These are phyloP conservation scores for Scelioninae gen. 1 DNA, from an alignment of 2,888 invertebrate species.

Conservation along the genomic window DNA sequence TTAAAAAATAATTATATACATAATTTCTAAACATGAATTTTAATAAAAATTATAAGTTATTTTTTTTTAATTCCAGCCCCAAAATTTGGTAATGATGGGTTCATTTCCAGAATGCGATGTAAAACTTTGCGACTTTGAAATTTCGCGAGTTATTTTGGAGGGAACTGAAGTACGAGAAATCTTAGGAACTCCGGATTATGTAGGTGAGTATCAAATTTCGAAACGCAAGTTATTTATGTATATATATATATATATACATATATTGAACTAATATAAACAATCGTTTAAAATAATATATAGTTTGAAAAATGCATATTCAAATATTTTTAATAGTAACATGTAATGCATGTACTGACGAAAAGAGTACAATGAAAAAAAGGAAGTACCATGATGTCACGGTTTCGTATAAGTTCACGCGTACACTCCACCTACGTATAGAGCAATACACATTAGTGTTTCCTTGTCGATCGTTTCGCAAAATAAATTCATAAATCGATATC, in stretches of 20 bases:
- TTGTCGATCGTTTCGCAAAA: slow-evolving; percentile 40
- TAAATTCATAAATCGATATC: slow-evolving; percentile 36
- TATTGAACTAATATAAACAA: no score
- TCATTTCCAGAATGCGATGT: slow-evolving; percentile 86
- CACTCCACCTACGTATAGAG: slow-evolving; percentile 44
- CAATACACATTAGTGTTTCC: slow-evolving; percentile 29
- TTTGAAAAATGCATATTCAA: no score
- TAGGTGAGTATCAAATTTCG: slow-evolving; percentile 85
- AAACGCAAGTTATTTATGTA: no score
- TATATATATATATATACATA: no score
- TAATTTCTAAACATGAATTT: no score
- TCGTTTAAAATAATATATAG: no score
- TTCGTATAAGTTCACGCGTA: slow-evolving; percentile 38
- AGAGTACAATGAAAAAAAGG: slow-evolving; percentile 23
- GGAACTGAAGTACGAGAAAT: slow-evolving; percentile 88
- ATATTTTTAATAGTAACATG: slow-evolving; percentile 17
- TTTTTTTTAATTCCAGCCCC: slow-evolving; percentile 85
- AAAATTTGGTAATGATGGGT: slow-evolving; percentile 88
- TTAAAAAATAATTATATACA: no score
- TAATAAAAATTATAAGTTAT: slow-evolving; percentile 4
- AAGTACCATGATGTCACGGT: slow-evolving; percentile 49
- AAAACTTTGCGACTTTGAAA: slow-evolving; percentile 87
- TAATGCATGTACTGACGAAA: slow-evolving; percentile 21
- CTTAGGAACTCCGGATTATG: slow-evolving; percentile 89
- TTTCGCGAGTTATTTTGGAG: slow-evolving; percentile 87